Conservation (phyloP, 2,113 vertebrate genomes). For the Phrynocephalus versicolor region DNA sequence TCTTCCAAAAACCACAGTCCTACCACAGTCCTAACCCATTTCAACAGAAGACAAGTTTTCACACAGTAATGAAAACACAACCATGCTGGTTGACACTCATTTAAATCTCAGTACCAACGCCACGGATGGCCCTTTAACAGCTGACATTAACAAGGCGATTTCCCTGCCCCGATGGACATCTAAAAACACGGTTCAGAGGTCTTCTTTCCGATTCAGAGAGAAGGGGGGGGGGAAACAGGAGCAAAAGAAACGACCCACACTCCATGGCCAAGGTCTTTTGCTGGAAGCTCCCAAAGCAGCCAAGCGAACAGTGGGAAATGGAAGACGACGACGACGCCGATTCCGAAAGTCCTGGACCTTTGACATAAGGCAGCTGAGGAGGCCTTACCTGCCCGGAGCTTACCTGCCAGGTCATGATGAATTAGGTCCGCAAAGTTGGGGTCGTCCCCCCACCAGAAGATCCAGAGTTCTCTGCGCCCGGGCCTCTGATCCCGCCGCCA, state of each 20-base stretch:
- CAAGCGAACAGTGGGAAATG: neutral
- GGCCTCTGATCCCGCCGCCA: slow-evolving; percentile 93
- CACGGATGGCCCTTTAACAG: neutral
- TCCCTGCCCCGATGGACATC: neutral
- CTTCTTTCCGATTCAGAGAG: neutral
- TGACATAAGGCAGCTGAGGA: fast-evolving
- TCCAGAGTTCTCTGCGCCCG: slow-evolving; percentile 94
- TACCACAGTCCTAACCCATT: neutral
- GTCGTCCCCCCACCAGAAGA: slow-evolving; percentile 98
- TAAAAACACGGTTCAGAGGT: neutral
- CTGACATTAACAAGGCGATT: neutral
- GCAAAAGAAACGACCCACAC: neutral
- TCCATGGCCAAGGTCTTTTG: neutral
- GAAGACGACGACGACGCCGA: neutral
- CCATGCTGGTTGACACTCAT: neutral
- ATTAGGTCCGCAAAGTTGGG: slow-evolving; percentile 94
- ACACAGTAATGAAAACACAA: neutral
- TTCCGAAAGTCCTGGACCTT: neutral
- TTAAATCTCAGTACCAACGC: neutral
- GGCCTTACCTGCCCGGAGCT: slow-evolving; percentile 18
- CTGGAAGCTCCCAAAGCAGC: neutral
- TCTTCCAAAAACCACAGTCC: neutral
- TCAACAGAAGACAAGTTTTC: neutral
- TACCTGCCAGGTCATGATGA: slow-evolving; percentile 93
- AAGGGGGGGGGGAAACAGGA: too few relatives aligned